Evolutionary conservation across 2,113 vertebrate genomes (phyloP).

Genomic region (Callionymus lyra): DNA sequence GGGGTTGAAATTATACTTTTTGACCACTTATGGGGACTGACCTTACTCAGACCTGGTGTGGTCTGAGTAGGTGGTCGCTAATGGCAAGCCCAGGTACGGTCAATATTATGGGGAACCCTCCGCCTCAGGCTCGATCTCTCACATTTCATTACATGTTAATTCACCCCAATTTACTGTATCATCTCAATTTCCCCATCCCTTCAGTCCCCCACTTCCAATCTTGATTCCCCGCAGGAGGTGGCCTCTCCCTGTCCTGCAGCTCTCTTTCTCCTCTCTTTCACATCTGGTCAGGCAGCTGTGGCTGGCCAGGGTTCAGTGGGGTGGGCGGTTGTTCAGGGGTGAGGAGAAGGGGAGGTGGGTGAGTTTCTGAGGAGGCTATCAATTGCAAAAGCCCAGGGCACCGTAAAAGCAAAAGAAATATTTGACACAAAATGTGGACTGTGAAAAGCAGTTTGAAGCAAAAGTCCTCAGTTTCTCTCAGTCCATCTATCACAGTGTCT

Average conservation of each 20-base stretch:
- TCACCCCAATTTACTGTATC: slow-evolving; percentile 6
- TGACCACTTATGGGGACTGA: slow-evolving; percentile 2
- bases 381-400: slow-evolving; percentile 95
- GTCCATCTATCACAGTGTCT: slow-evolving; percentile 68
- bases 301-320: slow-evolving; percentile 93
- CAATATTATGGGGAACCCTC: slow-evolving; percentile 19
- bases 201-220: slow-evolving; percentile 28
- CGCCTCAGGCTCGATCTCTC: slow-evolving; percentile 12
- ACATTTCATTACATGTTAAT: slow-evolving; percentile 15
- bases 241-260: slow-evolving; percentile 59
- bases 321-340: slow-evolving; percentile 65
- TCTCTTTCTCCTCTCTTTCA: slow-evolving; percentile 58
- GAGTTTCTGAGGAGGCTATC: slow-evolving; percentile 85
- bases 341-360: slow-evolving; percentile 16
- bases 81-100: slow-evolving; percentile 35
- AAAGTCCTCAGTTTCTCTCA: slow-evolving; percentile 59
- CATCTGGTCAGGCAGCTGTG: slow-evolving; percentile 98
- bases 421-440: slow-evolving; percentile 50
- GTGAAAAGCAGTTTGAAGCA: slow-evolving; percentile 38
- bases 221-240: slow-evolving; percentile 53
- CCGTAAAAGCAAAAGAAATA: slow-evolving; percentile 53
- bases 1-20: slow-evolving; percentile 14
- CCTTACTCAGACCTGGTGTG: slow-evolving; percentile 8
- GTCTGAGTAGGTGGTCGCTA: slow-evolving; percentile 47
- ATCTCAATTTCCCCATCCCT: slow-evolving; percentile 16